phyloP scores from a whole-genome alignment of 2,888 invertebrate species.

The Ennomos quercinarius region DNA sequence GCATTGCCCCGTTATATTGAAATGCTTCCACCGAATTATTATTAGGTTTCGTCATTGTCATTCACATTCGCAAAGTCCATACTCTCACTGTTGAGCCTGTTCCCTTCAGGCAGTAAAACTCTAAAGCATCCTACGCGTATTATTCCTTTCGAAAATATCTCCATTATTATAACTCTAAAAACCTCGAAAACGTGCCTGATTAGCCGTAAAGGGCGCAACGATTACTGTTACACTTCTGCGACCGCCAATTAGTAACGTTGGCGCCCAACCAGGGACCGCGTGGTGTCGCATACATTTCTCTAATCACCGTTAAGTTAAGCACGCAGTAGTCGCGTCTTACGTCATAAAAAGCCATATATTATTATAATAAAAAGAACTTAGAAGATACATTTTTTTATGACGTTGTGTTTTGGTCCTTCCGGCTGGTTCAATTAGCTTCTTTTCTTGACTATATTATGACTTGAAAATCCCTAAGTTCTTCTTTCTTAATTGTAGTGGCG shows the following conservation, averaged over 20 bases:
- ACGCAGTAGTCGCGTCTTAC: constrained; percentile 16
- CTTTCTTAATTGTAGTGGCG: too few relatives aligned
- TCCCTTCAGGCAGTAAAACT: too few relatives aligned
- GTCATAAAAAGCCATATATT: background rate
- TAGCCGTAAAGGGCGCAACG: constrained; percentile 25
- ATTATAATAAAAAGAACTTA: background rate
- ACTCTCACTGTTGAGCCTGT: too few relatives aligned
- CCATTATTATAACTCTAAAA: constrained; percentile 28
- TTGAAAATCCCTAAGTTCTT: too few relatives aligned
- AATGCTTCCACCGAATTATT: too few relatives aligned
- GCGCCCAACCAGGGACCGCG: constrained; percentile 40
- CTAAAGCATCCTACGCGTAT: too few relatives aligned
- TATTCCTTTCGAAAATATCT: constrained; percentile 1
- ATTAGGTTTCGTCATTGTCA: too few relatives aligned
- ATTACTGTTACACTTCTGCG: constrained; percentile 29
- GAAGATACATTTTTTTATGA: background rate
- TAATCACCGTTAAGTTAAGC: constrained; percentile 35
- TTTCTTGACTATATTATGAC: too few relatives aligned
- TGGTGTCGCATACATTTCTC: constrained; percentile 31
- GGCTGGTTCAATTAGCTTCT: too few relatives aligned
- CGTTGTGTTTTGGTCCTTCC: too few relatives aligned
- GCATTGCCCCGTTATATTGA: too few relatives aligned
- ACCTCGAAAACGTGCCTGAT: constrained; percentile 35
- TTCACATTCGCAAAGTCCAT: too few relatives aligned
- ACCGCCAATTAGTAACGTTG: constrained; percentile 44